Conservation (phyloP, 2,797 vertebrate species). For the Hafferia zeledoni region DNA sequence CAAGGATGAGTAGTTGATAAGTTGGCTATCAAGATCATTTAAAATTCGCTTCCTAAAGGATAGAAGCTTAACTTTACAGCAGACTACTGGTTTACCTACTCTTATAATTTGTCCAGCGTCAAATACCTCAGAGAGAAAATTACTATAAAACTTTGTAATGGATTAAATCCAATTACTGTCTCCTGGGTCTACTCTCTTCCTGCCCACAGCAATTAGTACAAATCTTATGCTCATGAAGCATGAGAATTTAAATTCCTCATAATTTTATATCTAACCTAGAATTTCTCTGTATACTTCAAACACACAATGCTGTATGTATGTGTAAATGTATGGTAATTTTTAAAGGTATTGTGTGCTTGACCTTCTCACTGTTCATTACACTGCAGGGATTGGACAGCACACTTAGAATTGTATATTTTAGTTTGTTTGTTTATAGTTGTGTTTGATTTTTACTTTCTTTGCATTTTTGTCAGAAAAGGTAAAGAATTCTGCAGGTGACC, state of each 20-base stretch:
- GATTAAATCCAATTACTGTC: neutral
- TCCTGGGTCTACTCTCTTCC: neutral
- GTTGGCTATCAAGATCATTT: neutral
- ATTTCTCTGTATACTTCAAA: neutral
- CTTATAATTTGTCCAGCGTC: neutral
- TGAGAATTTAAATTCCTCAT: neutral
- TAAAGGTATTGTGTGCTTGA: neutral
- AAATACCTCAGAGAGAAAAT: neutral
- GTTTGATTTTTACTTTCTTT: neutral
- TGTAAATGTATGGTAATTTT: neutral
- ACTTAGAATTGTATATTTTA: neutral
- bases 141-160: neutral
- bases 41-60: neutral
- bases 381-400: neutral
- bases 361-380: neutral
- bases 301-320: neutral
- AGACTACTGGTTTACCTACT: neutral
- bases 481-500: fast-evolving
- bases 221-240: neutral
- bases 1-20: neutral
- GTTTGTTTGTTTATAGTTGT: neutral
- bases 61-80: neutral
- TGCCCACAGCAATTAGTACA: neutral
- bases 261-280: neutral
- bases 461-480: neutral